Evolutionary conservation across 2,797 vertebrate species (phyloP).

Genomic region (Echiichthys vipera): DNA sequence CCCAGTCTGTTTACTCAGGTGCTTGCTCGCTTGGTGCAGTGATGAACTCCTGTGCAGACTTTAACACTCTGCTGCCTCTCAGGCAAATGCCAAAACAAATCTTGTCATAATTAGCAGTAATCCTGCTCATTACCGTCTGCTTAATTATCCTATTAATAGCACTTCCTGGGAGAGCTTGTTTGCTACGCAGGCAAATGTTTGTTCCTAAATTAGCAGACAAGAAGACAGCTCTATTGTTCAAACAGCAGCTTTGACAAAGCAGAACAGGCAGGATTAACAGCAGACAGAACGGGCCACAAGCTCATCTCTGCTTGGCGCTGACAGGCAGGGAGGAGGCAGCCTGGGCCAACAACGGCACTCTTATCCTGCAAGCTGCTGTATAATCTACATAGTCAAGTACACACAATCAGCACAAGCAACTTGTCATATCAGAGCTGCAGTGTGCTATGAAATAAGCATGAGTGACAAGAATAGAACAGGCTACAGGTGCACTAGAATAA

Average conservation of each 20-base stretch:
- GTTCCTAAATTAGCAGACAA: conserved; percentile 98
- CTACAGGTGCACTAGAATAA: conserved; percentile 54
- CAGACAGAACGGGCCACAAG: conserved; percentile 78
- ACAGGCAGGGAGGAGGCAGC: conserved; percentile 75
- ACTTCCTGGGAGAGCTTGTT: conserved; percentile 96
- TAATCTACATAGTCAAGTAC: conserved; percentile 79
- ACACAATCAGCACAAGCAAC: conserved; percentile 68
- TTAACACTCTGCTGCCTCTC: conserved; percentile 93
- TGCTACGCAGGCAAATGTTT: conserved; percentile 98
- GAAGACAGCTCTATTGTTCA: conserved; percentile 94
- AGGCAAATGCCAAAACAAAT: conserved; percentile 99
- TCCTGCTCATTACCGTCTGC: conserved; percentile 98
- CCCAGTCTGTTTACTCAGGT: conserved; percentile 85
- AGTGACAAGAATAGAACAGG: conserved; percentile 50
- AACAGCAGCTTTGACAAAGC: conserved; percentile 88
- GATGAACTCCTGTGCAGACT: conserved; percentile 94
- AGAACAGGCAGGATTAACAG: conserved; percentile 87
- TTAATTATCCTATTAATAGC: conserved; percentile 99
- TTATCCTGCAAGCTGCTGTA: conserved; percentile 74
- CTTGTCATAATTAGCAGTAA: conserved; percentile 99
- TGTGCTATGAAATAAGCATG: conserved; percentile 54
- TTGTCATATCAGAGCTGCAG: conserved; percentile 66
- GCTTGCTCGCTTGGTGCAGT: conserved; percentile 85
- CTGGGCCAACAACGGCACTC: conserved; percentile 75
- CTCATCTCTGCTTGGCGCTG: conserved; percentile 79